A percentile compares a stretch with the other conserved stretches of the same genome.
Evolutionary conservation across 1,140 invertebrate genomes (phyloP).

Genomic region (Aphaenogaster rudis): DNA sequence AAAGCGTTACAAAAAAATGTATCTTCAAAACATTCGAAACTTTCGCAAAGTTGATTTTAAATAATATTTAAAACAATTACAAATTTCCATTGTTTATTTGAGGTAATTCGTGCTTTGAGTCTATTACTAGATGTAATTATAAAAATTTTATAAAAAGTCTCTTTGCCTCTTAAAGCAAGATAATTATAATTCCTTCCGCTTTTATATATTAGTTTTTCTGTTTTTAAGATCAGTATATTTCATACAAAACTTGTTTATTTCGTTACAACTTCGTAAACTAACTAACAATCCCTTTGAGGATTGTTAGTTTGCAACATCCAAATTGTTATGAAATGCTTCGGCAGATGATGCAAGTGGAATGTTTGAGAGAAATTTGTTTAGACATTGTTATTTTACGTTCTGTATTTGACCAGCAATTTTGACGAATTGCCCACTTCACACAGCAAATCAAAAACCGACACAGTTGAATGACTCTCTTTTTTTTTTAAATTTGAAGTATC

Average conservation of each 20-base stretch:
- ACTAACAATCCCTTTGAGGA: not conserved
- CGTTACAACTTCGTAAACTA: constrained; percentile 1
- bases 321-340: constrained; percentile 24
- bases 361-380: constrained; percentile 47
- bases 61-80: not conserved
- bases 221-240: not conserved
- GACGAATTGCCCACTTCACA: constrained; percentile 47
- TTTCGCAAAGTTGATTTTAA: not conserved
- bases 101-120: not conserved
- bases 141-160: not conserved
- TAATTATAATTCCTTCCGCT: not conserved
- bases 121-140: not conserved
- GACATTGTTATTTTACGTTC: constrained; percentile 46
- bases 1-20: not conserved
- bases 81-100: not conserved
- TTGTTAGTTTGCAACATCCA: constrained; percentile 25
- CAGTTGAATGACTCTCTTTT: constrained; percentile 14
- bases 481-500: constrained; percentile 42
- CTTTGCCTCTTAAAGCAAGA: not conserved
- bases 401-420: constrained; percentile 50
- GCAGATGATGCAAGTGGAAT: constrained; percentile 1
- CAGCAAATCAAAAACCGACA: constrained; percentile 43
- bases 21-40: not conserved
- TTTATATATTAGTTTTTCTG: not conserved
- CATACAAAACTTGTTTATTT: not conserved